phyloP scores from a whole-genome alignment of 2,113 vertebrate species.

The Nothoprocta pentlandii region DNA sequence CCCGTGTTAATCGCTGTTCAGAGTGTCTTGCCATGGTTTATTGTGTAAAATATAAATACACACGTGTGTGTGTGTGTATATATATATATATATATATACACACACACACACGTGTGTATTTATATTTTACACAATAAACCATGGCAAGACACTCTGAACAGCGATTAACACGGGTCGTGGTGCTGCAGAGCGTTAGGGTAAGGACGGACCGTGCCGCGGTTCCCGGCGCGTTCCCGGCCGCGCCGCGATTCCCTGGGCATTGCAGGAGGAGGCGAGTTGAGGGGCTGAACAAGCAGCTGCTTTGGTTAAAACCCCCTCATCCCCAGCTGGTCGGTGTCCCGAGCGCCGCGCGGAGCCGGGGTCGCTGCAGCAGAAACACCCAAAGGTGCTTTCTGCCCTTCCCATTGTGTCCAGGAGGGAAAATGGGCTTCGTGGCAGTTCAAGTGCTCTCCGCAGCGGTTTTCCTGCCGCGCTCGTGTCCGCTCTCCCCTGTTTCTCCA shows the following conservation, averaged over 20 bases:
- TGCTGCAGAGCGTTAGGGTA: background rate
- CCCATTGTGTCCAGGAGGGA: background rate
- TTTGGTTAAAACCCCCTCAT: background rate
- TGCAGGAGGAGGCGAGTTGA: background rate
- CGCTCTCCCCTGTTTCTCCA: background rate
- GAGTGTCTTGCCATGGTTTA: too few species aligned
- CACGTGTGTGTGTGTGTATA: too few species aligned
- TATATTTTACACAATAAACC: background rate
- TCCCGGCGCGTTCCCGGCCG: background rate
- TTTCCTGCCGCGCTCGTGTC: background rate
- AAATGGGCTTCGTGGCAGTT: background rate
- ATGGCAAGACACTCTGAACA: background rate
- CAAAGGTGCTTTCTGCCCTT: background rate
- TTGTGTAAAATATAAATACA: too few species aligned
- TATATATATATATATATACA: fast-evolving
- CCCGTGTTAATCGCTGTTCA: too few species aligned
- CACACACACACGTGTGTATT: too few species aligned
- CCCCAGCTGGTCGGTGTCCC: background rate
- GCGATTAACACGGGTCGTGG: background rate
- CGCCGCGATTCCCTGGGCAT: fast-evolving
- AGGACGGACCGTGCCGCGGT: background rate
- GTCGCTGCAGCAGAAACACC: background rate
- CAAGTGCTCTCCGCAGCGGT: background rate
- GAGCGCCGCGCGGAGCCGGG: background rate
- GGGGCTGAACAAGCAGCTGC: background rate